Base-by-base conservation (phyloP, 2,888 invertebrate genomes). In the Tetragonula carbonaria region DNA sequence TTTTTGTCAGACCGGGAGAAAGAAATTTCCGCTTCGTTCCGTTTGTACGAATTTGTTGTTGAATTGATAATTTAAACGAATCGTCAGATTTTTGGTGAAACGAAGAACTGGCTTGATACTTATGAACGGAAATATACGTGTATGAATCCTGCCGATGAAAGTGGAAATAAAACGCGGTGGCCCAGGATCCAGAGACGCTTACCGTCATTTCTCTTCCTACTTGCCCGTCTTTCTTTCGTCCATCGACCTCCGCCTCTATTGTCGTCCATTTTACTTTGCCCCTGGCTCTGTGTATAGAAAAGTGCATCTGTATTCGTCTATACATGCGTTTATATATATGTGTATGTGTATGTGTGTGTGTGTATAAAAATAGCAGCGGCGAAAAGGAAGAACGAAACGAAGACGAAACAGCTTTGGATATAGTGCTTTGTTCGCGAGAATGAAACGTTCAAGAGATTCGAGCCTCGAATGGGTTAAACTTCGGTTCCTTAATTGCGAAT, bases 161-260 rank as follows among this genome's bases (percentile, higher is more conserved):
- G 59, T 62, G 74, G 78, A 38, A 82, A 65, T 76, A 78, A 86
- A 82, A 87, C 71, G 77, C 73, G 80, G 80, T 66, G 67, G 65
- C 23, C 38, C 72, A 74, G 75, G 80, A 87, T 85, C 67, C 59
- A 66, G 62, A 76, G 81, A 80, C 72, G 81, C 74, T 89, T 80
- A 77, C 74, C 68, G 74, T 82, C 75, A 74, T 87, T 78, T 80
- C 75, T 86, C 76, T 80, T 76, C 57, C 57, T 28, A 59, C 78
- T 79, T 57, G 68, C 62, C 33, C 72, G 23, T 62, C 76, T 78
- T 78, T 78, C 73, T 83, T 87, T 80, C 57, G 77, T 80, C 68
- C 55, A 72, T 72, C 71, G 82, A 83, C 67, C 76, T 55, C 55
- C 74, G 45, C 75, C 38, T 67, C 57, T 57, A 76, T 77, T 63